Percentiles rank a stretch among this genome's conserved stretches.
Evolutionary conservation across 2,797 vertebrate species (phyloP).

Genomic region (Halcyon chelicuti): DNA sequence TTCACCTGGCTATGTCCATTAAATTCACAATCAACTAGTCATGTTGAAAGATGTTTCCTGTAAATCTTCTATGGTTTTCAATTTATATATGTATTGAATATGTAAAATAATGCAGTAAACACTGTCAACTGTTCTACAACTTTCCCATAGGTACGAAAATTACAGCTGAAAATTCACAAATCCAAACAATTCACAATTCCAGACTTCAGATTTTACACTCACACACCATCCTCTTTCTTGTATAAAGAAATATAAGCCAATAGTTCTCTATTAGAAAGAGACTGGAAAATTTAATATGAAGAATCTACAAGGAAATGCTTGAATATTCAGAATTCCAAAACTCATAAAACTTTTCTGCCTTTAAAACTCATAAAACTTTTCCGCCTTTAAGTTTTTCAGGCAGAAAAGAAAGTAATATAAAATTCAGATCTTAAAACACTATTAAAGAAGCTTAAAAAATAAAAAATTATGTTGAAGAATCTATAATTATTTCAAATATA

Average conservation of each 20-base stretch:
- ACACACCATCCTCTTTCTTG: neutral
- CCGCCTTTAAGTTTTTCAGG: neutral
- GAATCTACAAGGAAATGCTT: neutral
- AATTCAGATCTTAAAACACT: neutral
- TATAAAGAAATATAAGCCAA: neutral
- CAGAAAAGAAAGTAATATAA: neutral
- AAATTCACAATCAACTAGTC: neutral
- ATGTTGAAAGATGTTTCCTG: neutral
- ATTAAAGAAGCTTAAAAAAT: neutral
- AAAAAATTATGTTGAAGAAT: neutral
- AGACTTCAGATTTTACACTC: neutral
- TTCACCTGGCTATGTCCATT: neutral
- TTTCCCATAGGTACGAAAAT: neutral
- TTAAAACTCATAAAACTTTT: neutral
- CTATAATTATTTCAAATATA: neutral
- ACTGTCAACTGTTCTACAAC: neutral
- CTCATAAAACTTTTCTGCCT: neutral
- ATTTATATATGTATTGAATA: neutral
- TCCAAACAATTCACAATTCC: neutral
- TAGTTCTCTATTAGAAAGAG: neutral
- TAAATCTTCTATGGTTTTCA: neutral
- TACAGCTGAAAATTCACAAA: neutral
- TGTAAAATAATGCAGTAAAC: neutral
- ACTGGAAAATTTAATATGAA: neutral
- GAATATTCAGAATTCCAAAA: neutral